phyloP scores from a whole-genome alignment of 2,113 vertebrate species.

The Centropristis striata region DNA sequence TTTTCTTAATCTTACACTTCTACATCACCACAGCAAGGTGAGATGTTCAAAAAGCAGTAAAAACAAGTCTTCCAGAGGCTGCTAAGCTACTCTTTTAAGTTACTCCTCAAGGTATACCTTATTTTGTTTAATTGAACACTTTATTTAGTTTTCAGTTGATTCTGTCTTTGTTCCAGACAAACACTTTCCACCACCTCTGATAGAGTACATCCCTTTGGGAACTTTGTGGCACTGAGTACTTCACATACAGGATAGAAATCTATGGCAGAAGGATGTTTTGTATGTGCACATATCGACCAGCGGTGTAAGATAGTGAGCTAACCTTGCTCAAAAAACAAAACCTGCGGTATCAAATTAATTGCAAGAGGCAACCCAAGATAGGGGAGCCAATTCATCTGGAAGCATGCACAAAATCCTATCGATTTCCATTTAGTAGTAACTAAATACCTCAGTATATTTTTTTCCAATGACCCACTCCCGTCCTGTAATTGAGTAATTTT shows the following conservation, averaged over 20 bases:
- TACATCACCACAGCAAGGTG: not conserved
- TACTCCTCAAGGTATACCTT: not conserved
- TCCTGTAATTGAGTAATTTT: conserved; percentile 33
- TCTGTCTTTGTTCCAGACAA: not conserved
- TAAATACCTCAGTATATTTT: conserved; percentile 1
- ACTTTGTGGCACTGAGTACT: not conserved
- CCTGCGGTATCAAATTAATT: not conserved
- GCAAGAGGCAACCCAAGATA: not conserved
- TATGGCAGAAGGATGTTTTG: not conserved
- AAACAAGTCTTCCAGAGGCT: not conserved
- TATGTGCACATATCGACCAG: not conserved
- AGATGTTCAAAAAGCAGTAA: no score
- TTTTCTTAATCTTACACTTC: no score
- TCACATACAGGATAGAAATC: not conserved
- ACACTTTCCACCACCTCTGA: not conserved
- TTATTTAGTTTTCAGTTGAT: not conserved
- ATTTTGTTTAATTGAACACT: not conserved
- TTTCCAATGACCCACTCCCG: not conserved
- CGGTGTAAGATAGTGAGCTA: not conserved
- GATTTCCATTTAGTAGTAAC: conserved; percentile 32
- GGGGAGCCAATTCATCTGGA: conserved; percentile 17
- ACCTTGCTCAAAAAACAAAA: not conserved
- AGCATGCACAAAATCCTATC: conserved; percentile 24
- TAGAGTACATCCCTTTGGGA: no score
- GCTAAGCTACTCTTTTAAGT: not conserved